These are phyloP conservation scores for Trachops cirrhosus DNA, from an alignment of 2,797 vertebrate genomes.

Conservation along the genomic window DNA sequence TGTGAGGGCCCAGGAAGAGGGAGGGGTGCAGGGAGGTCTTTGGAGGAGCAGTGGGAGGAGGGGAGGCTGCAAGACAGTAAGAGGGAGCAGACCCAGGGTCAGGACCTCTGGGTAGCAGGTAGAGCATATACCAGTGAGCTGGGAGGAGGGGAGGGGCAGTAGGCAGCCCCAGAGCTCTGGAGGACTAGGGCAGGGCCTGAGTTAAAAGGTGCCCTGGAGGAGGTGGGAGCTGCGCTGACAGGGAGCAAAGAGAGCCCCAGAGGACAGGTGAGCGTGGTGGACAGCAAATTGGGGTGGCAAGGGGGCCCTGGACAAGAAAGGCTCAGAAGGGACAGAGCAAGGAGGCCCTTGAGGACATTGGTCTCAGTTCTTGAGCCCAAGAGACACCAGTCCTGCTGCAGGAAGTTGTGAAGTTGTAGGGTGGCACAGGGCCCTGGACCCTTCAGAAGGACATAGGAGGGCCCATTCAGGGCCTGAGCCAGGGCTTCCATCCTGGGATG, in stretches of 20 bases:
- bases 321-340: background rate
- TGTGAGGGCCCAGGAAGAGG: too few relatives aligned
- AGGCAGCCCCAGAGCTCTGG: background rate
- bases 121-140: background rate
- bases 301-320: background rate
- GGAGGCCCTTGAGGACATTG: too few relatives aligned
- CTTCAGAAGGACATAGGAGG: fast-evolving
- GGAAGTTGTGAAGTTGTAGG: fast-evolving
- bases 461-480: fast-evolving
- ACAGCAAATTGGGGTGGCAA: too few relatives aligned
- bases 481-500: background rate
- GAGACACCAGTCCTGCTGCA: background rate
- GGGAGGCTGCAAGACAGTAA: background rate
- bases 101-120: background rate
- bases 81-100: background rate
- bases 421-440: background rate
- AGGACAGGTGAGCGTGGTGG: too few relatives aligned
- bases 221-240: too few relatives aligned
- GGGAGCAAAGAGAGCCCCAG: background rate
- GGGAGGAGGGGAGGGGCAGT: too few relatives aligned
- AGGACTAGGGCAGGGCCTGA: background rate
- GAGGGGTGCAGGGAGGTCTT: background rate
- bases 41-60: too few relatives aligned
- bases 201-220: too few relatives aligned
- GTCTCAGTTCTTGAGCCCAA: fast-evolving